Percentiles rank a stretch among this genome's conserved stretches.
Evolutionary conservation across 2,888 invertebrate genomes (phyloP).

Genomic region (Agrotis segetum): DNA sequence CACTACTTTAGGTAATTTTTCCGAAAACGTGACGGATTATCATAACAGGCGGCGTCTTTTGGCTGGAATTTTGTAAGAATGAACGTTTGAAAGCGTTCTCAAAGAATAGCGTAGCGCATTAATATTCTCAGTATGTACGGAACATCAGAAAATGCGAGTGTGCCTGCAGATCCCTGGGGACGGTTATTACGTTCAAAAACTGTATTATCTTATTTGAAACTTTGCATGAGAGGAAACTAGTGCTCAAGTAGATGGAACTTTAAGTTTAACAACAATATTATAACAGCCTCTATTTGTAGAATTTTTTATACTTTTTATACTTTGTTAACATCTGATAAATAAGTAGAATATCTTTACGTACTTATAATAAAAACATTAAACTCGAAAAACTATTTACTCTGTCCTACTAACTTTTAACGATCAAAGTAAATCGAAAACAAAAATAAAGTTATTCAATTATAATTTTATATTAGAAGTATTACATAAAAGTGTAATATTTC

Average conservation of each 20-base stretch:
- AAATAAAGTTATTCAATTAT: constrained; percentile 4
- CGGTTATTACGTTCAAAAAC: constrained; percentile 77
- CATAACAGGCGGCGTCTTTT: constrained; percentile 51
- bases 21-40: constrained; percentile 56
- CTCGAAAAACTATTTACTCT: neutral
- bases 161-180: constrained; percentile 64
- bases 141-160: constrained; percentile 74
- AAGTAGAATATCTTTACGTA: too few relatives aligned
- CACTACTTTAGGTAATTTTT: constrained; percentile 45
- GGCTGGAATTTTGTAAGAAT: constrained; percentile 52
- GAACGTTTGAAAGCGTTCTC: constrained; percentile 53
- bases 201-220: constrained; percentile 56
- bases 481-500: constrained; percentile 37
- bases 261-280: neutral
- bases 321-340: neutral
- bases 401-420: neutral
- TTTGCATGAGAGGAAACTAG: constrained; percentile 26
- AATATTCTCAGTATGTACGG: constrained; percentile 72
- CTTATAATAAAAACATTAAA: too few relatives aligned
- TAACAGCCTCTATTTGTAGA: neutral
- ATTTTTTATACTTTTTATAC: neutral
- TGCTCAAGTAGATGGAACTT: constrained; percentile 21
- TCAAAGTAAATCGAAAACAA: neutral
- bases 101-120: constrained; percentile 66
- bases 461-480: constrained; percentile 12